Evolutionary conservation across 2,888 invertebrate genomes (phyloP).

Genomic region (Sicus ferrugineus): DNA sequence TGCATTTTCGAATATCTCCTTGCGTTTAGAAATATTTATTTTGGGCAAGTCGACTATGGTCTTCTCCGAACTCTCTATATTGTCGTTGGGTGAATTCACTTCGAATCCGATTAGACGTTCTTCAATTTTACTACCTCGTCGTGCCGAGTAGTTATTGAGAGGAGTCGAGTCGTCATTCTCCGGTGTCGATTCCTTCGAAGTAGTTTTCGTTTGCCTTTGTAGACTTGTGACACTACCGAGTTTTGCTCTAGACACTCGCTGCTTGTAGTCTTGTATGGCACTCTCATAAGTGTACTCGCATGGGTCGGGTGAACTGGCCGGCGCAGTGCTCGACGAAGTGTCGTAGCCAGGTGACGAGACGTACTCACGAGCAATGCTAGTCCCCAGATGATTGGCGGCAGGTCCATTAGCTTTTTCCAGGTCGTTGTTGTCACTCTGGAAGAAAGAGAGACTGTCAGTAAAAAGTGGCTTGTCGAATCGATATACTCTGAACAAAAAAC

Average conservation of each 20-base stretch:
- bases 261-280: slow-evolving; percentile 86
- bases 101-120: slow-evolving; percentile 72
- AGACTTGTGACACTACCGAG: slow-evolving; percentile 23
- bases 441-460: not conserved
- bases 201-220: no score
- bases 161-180: slow-evolving; percentile 56
- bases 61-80: slow-evolving; percentile 57
- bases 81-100: slow-evolving; percentile 61
- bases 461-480: no score
- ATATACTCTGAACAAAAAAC: no score
- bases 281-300: slow-evolving; percentile 88
- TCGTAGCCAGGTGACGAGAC: slow-evolving; percentile 70
- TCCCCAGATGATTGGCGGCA: slow-evolving; percentile 39
- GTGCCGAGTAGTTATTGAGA: slow-evolving; percentile 64
- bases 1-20: slow-evolving; percentile 79
- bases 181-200: slow-evolving; percentile 65
- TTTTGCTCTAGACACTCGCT: slow-evolving; percentile 72
- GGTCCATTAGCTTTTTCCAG: slow-evolving; percentile 56
- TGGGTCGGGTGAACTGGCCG: slow-evolving; percentile 74
- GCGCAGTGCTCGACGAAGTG: slow-evolving; percentile 73
- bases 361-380: slow-evolving; percentile 55
- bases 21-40: slow-evolving; percentile 81
- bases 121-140: slow-evolving; percentile 69
- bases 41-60: slow-evolving; percentile 73
- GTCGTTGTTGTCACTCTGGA: slow-evolving; percentile 71